phyloP scores from a whole-genome alignment of 1,140 invertebrate genomes.

The Drosophila simulans region DNA sequence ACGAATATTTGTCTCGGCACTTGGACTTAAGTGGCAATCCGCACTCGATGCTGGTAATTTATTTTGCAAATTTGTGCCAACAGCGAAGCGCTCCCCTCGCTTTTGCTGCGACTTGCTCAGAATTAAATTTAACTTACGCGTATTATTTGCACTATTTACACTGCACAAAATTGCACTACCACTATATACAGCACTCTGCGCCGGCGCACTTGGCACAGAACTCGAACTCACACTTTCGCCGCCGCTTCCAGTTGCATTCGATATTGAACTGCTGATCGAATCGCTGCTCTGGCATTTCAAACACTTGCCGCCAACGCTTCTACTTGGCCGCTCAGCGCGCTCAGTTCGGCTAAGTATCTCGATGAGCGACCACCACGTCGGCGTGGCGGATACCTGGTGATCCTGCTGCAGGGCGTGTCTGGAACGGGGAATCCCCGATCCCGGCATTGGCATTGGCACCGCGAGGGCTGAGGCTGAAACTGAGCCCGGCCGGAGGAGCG shows the following conservation, averaged over 20 bases:
- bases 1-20: constrained; percentile 55
- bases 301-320: constrained; percentile 23
- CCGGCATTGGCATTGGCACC: constrained; percentile 78
- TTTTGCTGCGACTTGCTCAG: constrained; percentile 52
- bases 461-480: constrained; percentile 78
- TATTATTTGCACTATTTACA: constrained; percentile 82
- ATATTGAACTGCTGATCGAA: constrained; percentile 25
- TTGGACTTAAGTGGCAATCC: constrained; percentile 63
- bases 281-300: constrained; percentile 56
- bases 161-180: constrained; percentile 64
- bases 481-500: constrained; percentile 29
- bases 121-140: constrained; percentile 77
- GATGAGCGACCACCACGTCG: constrained; percentile 47
- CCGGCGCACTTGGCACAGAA: not conserved
- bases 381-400: constrained; percentile 35
- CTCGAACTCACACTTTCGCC: constrained; percentile 35
- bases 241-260: constrained; percentile 57
- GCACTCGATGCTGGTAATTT: constrained; percentile 75
- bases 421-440: constrained; percentile 19
- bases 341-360: constrained; percentile 13
- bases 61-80: constrained; percentile 78
- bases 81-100: constrained; percentile 27
- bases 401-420: constrained; percentile 31
- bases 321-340: constrained; percentile 6
- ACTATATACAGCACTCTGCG: constrained; percentile 56